Evolutionary conservation across 2,113 vertebrate genomes (phyloP).

Genomic region (Oenanthe oenanthe): DNA sequence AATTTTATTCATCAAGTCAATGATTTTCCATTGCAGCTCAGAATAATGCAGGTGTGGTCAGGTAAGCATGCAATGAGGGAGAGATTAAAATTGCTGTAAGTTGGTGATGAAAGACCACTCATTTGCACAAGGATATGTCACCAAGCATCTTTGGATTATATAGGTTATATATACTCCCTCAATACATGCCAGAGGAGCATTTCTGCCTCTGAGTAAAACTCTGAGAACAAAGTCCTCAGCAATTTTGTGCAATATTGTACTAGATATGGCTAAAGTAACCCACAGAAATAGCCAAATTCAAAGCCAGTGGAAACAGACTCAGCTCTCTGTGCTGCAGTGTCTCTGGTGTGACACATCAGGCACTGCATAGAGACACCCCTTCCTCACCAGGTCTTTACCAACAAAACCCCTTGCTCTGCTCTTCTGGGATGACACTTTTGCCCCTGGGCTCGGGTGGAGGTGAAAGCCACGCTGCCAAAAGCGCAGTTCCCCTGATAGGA

Average conservation of each 20-base stretch:
- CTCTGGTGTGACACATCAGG: background rate
- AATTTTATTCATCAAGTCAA: background rate
- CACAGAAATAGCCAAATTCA: background rate
- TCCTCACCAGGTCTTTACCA: background rate
- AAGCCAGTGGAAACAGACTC: background rate
- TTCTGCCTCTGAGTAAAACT: background rate
- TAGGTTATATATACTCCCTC: background rate
- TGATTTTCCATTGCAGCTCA: background rate
- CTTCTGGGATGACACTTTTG: background rate
- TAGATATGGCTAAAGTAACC: background rate
- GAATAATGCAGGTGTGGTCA: background rate
- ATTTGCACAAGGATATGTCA: background rate
- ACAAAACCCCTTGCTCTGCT: background rate
- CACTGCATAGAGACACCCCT: background rate
- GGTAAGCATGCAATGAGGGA: background rate
- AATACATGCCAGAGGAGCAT: background rate
- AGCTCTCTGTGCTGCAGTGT: background rate
- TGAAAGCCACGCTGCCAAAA: conserved; percentile 14
- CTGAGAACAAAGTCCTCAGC: background rate
- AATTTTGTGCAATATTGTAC: background rate
- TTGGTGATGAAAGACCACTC: background rate
- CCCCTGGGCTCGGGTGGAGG: background rate
- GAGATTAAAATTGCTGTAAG: background rate
- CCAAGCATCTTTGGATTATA: background rate
- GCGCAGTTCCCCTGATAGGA: background rate